A percentile compares a stretch with the other conserved stretches of the same genome.
Evolutionary conservation across 2,888 invertebrate species (phyloP).

Genomic region (Nemoura dubitans): DNA sequence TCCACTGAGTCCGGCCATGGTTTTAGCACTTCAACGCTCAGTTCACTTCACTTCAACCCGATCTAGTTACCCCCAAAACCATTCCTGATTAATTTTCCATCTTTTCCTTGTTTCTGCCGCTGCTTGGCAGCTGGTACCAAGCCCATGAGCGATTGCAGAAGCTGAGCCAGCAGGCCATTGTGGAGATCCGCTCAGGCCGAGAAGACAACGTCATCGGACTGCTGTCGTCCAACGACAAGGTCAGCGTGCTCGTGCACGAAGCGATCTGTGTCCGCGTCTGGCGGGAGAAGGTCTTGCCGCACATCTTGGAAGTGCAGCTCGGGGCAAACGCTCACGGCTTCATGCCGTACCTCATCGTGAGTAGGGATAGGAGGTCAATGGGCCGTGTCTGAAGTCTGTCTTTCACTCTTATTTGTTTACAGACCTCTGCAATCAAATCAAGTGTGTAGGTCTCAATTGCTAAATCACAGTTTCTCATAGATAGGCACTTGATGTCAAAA

Average conservation of each 20-base stretch:
- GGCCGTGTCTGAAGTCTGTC: too few relatives aligned
- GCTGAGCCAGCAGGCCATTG: constrained; percentile 85
- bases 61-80: too few relatives aligned
- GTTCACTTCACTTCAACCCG: too few relatives aligned
- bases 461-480: too few relatives aligned
- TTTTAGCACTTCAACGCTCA: too few relatives aligned
- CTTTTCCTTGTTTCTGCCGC: too few relatives aligned
- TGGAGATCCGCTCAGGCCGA: constrained; percentile 79
- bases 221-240: constrained; percentile 78
- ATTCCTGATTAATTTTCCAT: too few relatives aligned
- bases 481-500: too few relatives aligned
- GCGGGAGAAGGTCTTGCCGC: constrained; percentile 83
- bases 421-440: neutral
- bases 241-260: constrained; percentile 81
- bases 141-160: constrained; percentile 85
- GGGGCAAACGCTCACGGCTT: constrained; percentile 74
- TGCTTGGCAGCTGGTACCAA: constrained; percentile 74
- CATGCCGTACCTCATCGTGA: constrained; percentile 78
- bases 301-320: constrained; percentile 74
- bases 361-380: constrained; percentile 54
- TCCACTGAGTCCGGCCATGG: too few relatives aligned
- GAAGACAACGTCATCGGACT: constrained; percentile 89
- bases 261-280: constrained; percentile 84
- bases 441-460: too few relatives aligned
- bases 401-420: neutral